Conservation (phyloP, 2,113 vertebrate species). For the Pollachius pollachius region DNA sequence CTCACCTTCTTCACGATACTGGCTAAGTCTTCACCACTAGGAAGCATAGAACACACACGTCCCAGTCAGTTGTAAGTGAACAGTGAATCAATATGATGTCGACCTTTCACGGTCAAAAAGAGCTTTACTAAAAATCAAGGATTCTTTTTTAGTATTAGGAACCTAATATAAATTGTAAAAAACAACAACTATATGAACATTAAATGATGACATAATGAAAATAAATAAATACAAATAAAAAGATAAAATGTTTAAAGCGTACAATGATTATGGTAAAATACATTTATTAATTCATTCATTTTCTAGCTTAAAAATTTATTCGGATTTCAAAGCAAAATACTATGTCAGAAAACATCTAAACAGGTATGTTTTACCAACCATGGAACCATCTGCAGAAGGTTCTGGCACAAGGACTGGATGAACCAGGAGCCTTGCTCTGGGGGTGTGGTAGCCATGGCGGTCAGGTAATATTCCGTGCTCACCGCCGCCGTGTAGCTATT, state of each 20-base stretch:
- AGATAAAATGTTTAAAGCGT: too few relatives aligned
- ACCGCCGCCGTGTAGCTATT: neutral
- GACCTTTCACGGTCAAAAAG: too few relatives aligned
- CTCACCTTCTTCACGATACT: slow-evolving; percentile 88
- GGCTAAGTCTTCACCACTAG: slow-evolving; percentile 79
- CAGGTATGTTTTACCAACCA: slow-evolving; percentile 64
- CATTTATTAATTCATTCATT: too few relatives aligned
- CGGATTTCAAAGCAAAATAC: neutral
- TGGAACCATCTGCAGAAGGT: slow-evolving; percentile 77
- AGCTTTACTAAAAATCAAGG: neutral
- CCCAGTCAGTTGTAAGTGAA: neutral
- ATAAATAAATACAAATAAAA: neutral
- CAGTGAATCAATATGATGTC: neutral
- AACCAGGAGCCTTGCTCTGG: slow-evolving; percentile 63
- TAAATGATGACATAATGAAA: neutral
- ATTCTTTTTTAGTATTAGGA: too few relatives aligned
- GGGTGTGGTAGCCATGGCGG: slow-evolving; percentile 83
- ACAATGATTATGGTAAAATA: too few relatives aligned
- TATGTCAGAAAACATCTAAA: neutral
- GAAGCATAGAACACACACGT: neutral
- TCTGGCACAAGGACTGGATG: slow-evolving; percentile 55
- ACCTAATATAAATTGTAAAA: too few relatives aligned
- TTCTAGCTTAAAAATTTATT: too few relatives aligned
- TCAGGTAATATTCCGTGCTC: slow-evolving; percentile 78
- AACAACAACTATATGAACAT: neutral